A percentile compares a stretch with the other conserved stretches of the same genome.
phyloP scores from a whole-genome alignment of 2,888 invertebrate species.

The Melieria picta region DNA sequence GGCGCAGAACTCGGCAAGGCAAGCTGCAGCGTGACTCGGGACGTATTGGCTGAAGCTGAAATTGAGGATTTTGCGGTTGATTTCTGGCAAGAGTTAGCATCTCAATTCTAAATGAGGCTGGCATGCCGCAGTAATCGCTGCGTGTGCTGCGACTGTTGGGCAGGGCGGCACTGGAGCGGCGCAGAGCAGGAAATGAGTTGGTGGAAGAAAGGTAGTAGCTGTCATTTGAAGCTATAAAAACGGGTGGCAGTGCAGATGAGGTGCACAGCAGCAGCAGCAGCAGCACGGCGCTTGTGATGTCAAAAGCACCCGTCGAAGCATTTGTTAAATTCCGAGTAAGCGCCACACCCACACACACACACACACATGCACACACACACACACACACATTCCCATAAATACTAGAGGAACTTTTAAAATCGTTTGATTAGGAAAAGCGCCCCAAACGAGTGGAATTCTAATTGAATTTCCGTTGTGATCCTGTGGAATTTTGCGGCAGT shows the following conservation, averaged over 20 bases:
- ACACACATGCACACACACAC: not conserved
- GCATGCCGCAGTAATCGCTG: not conserved
- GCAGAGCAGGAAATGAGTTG: not conserved
- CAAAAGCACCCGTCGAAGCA: too few relatives aligned
- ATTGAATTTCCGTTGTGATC: slow-evolving; percentile 19
- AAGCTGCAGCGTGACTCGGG: not conserved
- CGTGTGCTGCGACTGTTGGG: not conserved
- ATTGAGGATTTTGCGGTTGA: slow-evolving; percentile 17
- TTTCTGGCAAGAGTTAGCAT: not conserved
- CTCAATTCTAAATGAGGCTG: not conserved
- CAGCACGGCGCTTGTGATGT: too few relatives aligned
- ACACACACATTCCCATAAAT: not conserved
- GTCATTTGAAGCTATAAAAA: too few relatives aligned
- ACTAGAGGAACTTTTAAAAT: not conserved
- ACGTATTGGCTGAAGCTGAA: slow-evolving; percentile 3
- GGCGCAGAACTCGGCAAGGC: not conserved
- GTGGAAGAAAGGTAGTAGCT: not conserved
- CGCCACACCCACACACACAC: not conserved
- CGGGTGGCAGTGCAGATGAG: too few relatives aligned
- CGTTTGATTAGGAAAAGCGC: slow-evolving; percentile 1
- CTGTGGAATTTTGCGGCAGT: slow-evolving; percentile 11
- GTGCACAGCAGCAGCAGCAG: too few relatives aligned
- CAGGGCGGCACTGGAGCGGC: not conserved
- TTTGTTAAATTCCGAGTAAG: too few relatives aligned
- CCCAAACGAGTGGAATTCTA: slow-evolving; percentile 13